phyloP scores from a whole-genome alignment of 92 coral and sea anemone species.

The Porites rus region DNA sequence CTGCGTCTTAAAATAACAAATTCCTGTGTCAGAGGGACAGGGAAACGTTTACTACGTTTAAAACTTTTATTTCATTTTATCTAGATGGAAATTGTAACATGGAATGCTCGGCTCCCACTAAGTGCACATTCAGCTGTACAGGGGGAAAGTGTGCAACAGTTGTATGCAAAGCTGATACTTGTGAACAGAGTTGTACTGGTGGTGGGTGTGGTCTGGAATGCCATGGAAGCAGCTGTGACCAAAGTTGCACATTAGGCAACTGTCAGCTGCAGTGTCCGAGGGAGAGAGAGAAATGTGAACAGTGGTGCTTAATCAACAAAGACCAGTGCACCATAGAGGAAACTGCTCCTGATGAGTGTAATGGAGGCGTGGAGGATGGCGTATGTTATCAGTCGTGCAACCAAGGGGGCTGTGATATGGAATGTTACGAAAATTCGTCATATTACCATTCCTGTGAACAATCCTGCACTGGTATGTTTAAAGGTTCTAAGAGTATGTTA shows the following conservation, averaged over 20 bases:
- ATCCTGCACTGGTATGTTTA: not conserved
- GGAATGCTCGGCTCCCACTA: constrained; percentile 21
- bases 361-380: not conserved
- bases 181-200: constrained; percentile 23
- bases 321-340: not conserved
- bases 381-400: not conserved
- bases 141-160: constrained; percentile 7
- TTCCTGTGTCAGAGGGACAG: too few species aligned
- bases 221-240: constrained; percentile 21
- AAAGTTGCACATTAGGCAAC: constrained; percentile 15
- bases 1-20: too few species aligned
- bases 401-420: not conserved
- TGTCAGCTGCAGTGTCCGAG: constrained; percentile 12
- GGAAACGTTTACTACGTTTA: too few species aligned
- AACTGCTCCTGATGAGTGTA: not conserved
- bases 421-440: not conserved
- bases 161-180: constrained; percentile 23
- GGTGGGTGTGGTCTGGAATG: constrained; percentile 47
- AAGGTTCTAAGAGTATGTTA: not conserved
- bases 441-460: not conserved
- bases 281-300: constrained; percentile 10
- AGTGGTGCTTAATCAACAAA: not conserved
- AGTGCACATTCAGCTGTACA: constrained; percentile 21
- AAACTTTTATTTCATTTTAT: not conserved
- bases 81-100: constrained; percentile 25